Evolutionary conservation across 1,140 invertebrate species (phyloP).

Genomic region (Cherax quadricarinatus): DNA sequence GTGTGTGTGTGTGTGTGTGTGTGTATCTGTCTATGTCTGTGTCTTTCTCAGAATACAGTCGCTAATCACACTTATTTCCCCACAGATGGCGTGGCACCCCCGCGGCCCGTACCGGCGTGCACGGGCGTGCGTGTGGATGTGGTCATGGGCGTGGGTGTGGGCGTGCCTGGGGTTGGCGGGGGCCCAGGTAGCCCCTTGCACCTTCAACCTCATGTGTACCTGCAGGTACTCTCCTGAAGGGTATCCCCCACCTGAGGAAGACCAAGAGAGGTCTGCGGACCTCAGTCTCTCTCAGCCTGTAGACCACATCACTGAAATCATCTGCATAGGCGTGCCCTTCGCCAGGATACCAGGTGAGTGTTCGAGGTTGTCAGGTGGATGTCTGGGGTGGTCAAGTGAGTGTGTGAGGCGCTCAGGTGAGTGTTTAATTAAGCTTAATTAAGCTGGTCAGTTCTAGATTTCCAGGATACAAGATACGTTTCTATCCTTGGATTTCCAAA

Average conservation of each 20-base stretch:
- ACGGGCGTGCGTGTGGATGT: slow-evolving; percentile 18
- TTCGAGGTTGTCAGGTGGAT: not conserved
- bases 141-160: slow-evolving; percentile 6
- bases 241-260: not conserved
- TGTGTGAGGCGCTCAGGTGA: not conserved
- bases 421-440: not conserved
- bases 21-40: not conserved
- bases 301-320: slow-evolving; percentile 47
- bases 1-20: not conserved
- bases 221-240: slow-evolving; percentile 46
- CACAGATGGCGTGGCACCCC: slow-evolving; percentile 36
- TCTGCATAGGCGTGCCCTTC: slow-evolving; percentile 57
- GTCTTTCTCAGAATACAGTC: not conserved
- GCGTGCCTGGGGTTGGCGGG: not conserved
- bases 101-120: not conserved
- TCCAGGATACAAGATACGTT: too few species aligned
- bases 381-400: not conserved
- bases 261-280: not conserved
- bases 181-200: slow-evolving; percentile 32
- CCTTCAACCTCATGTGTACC: slow-evolving; percentile 59
- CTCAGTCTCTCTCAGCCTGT: not conserved
- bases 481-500: too few species aligned
- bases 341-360: slow-evolving; percentile 59
- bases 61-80: not conserved
- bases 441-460: too few species aligned